These are phyloP conservation scores for Eciton burchellii DNA, from an alignment of 1,140 invertebrate genomes.

Conservation along the genomic window DNA sequence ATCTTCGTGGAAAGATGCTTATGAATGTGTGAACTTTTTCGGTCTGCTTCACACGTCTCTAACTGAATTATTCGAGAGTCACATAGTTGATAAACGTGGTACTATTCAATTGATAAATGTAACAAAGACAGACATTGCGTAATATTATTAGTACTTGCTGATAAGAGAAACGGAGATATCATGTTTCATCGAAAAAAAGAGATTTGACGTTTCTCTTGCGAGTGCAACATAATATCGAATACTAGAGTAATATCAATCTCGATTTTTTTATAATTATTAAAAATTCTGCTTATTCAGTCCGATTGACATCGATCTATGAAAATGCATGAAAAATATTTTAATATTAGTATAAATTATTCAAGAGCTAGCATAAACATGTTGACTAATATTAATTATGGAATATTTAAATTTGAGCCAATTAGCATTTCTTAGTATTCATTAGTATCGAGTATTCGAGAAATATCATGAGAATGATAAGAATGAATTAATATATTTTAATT, in stretches of 20 bases:
- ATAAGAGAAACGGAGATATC: neutral
- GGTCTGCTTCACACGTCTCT: no score
- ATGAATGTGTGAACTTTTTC: no score
- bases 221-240: neutral
- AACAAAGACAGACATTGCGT: neutral
- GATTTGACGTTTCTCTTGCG: neutral
- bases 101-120: neutral
- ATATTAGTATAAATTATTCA: slow-evolving; percentile 32
- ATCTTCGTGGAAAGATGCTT: no score
- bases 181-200: neutral
- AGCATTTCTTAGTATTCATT: slow-evolving; percentile 29
- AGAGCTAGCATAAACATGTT: slow-evolving; percentile 16
- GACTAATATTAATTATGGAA: neutral
- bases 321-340: neutral
- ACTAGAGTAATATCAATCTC: neutral
- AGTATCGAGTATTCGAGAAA: slow-evolving; percentile 1
- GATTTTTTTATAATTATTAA: neutral
- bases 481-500: slow-evolving; percentile 51
- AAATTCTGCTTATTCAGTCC: neutral
- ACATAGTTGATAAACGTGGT: neutral
- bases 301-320: slow-evolving; percentile 3
- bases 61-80: no score
- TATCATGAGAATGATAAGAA: slow-evolving; percentile 7
- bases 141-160: neutral
- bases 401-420: slow-evolving; percentile 5